Evolutionary conservation across 2,797 vertebrate species (phyloP), one percentile per base, ranked within the genome.

Genomic region (Protonibea diacanthus): DNA sequence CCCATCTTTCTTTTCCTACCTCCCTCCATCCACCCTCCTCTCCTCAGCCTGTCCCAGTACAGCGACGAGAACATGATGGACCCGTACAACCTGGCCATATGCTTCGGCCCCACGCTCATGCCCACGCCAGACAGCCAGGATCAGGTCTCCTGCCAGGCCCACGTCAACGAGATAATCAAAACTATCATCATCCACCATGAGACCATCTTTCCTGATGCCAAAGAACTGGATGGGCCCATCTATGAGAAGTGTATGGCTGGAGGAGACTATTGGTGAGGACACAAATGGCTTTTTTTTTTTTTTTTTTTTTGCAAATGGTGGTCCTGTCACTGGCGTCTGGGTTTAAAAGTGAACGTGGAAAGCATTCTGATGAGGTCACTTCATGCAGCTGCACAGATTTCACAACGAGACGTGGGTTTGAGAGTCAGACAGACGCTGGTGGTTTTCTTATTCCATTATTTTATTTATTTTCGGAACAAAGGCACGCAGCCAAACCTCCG

Each of bases 41-140:
- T 11, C 14, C 59, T 33, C 90, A 99, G 98, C 87, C 94, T 99
- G 85, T 99, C 98, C 52, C 98, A 99, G 91, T 99, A 99, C 94
- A 99, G 97, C 2, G 98, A 99, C 70, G 98, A 99, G 93, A 99
- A 99, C 91, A 99, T 99, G 98, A 99, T 99, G 98, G 98, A 99
- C 94, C 96, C 97, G 0, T 99, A 98, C 92, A 99, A 99, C 86
- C 86, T 99, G 93, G 98, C 98, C 86, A 99, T 99, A 94, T 99
- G 98, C 94, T 99, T 99, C 74, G 98, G 98, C 52, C 98, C 98
- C 49, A 99, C 98, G 0, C 89, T 99, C 81, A 99, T 99, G 98
- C 98, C 98, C 52, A 98, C 98, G n/a, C 98, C 98, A 7, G 97
- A 99, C 86, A 95, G 96, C 87, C 98, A 97, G 91, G 98, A 99